phyloP scores from a whole-genome alignment of 2,888 invertebrate genomes.

The Hirtodrosophila trivittata region DNA sequence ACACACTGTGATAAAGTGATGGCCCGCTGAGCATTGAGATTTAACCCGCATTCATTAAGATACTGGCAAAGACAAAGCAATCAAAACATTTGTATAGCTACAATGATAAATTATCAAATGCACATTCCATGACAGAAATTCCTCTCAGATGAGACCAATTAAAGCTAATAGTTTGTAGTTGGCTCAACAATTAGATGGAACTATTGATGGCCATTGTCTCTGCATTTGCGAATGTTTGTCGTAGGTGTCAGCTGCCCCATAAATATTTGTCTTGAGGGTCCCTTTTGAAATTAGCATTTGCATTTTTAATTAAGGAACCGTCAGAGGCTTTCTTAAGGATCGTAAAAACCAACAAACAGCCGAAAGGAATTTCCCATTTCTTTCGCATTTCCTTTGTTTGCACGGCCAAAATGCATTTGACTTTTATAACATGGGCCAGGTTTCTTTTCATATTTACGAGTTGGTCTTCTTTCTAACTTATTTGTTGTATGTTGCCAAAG shows the following conservation, averaged over 20 bases:
- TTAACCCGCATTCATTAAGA: conserved; percentile 29
- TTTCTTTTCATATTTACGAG: conserved; percentile 11
- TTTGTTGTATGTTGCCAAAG: conserved; percentile 52
- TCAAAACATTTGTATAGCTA: conserved; percentile 45
- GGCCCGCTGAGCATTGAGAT: conserved; percentile 23
- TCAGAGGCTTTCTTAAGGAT: conserved; percentile 21
- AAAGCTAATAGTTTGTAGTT: conserved; percentile 61
- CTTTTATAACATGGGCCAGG: conserved; percentile 17
- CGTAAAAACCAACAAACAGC: conserved; percentile 34
- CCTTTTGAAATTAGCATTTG: conserved; percentile 55
- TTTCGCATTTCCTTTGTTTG: conserved; percentile 34
- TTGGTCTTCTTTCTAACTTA: conserved; percentile 43
- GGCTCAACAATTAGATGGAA: conserved; percentile 20
- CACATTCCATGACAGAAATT: conserved; percentile 48
- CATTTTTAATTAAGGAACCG: conserved; percentile 65
- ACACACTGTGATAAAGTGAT: conserved; percentile 4
- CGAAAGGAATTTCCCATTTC: conserved; percentile 16
- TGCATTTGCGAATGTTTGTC: conserved; percentile 15
- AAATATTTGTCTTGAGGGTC: conserved; percentile 18
- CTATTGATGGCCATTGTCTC: conserved; percentile 15
- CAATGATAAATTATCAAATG: conserved; percentile 33
- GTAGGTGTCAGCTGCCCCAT: conserved; percentile 22
- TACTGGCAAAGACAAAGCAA: conserved; percentile 46
- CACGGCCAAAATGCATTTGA: conserved; percentile 42
- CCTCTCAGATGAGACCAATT: conserved; percentile 58